Percentiles rank a stretch among this genome's conserved stretches.
These are phyloP conservation scores for Drosophila rufa DNA, from an alignment of 1,140 invertebrate genomes.

Conservation along the genomic window DNA sequence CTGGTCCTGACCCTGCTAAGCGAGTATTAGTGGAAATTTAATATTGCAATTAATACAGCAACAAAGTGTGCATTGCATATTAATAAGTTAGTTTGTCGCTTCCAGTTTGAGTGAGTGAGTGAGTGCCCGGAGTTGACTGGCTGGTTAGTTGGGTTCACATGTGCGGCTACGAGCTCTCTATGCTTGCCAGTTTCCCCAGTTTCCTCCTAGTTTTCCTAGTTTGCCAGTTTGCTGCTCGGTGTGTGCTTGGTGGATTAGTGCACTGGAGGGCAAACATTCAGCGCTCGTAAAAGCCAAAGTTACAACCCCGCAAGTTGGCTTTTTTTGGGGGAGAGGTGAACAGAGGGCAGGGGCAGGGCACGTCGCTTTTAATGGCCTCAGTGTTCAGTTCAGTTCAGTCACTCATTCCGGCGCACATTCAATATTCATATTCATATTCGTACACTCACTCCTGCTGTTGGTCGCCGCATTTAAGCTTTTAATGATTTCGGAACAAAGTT, in stretches of 20 bases:
- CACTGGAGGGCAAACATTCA: constrained; percentile 71
- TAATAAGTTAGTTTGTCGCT: constrained; percentile 78
- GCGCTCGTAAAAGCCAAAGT: constrained; percentile 78
- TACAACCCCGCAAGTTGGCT: constrained; percentile 67
- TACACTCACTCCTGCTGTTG: constrained; percentile 8
- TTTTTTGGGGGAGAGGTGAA: constrained; percentile 28
- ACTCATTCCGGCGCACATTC: constrained; percentile 57
- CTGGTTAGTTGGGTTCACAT: constrained; percentile 11
- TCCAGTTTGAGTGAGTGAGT: constrained; percentile 48
- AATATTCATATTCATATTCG: constrained; percentile 75
- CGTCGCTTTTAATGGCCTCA: constrained; percentile 68
- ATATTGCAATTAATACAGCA: constrained; percentile 83
- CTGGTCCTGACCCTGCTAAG: constrained; percentile 57
- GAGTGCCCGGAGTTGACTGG: constrained; percentile 21
- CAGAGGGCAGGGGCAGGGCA: constrained; percentile 31
- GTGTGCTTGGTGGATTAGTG: constrained; percentile 65
- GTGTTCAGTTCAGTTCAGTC: constrained; percentile 14
- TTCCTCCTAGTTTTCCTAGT: constrained; percentile 1
- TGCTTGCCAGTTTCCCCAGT: constrained; percentile 32
- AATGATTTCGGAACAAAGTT: constrained; percentile 62
- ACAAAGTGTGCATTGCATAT: constrained; percentile 83
- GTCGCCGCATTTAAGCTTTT: constrained; percentile 68
- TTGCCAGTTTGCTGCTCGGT: constrained; percentile 42
- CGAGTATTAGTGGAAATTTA: constrained; percentile 83
- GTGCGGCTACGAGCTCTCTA: not conserved